Evolutionary conservation across 2,113 vertebrate genomes (phyloP), one percentile per base, ranked within the genome.

Genomic region (Sminthopsis crassicaudata): DNA sequence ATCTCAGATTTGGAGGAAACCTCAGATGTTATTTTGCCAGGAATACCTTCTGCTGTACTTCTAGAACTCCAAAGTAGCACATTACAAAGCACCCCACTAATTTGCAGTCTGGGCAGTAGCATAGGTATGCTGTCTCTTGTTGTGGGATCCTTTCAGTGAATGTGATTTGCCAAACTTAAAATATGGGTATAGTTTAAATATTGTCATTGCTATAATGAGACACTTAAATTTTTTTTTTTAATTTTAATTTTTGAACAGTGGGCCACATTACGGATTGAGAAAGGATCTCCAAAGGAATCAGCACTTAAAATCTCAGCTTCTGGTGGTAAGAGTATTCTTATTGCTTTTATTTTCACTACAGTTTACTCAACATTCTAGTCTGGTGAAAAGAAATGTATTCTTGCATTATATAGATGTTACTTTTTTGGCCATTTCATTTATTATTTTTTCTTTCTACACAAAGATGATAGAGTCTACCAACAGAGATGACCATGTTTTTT

Each of bases 261-360:
- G 99, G 99, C 99, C 67, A 99, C 99, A 0, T 53, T 99, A n/a
- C 98, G 99, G 36, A 99, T 99, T 98, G 98, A 99, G 98, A 99
- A 98, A 96, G 99, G 99, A 92, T 98, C 95, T 89, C 98, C 97
- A 96, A 98, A 99, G 91, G 98, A 94, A 46, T 97, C 98, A 27
- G 92, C 91, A 30, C 97, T 98, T 22, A 98, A 98, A 48, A 98
- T 91, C 46, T 95, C 99, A 52, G 95, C 98, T 93, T 98, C 98
- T 94, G 99, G 98, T 84, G 99, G 99, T 99, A 95, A 99, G 99
- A 95, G 12, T 91, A 27, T 51, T 50, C 48, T 26, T 30, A 30
- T 30, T 90, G 89, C 96, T 90, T 95, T 95, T 46, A 50, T 57
- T 93, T 96, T 92, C 30, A 22, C 92, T 91, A 8, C n/a, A 9